Percentiles rank a stretch among this genome's conserved stretches.
phyloP scores from a whole-genome alignment of 2,797 vertebrate species.

The Ammospiza maritima region DNA sequence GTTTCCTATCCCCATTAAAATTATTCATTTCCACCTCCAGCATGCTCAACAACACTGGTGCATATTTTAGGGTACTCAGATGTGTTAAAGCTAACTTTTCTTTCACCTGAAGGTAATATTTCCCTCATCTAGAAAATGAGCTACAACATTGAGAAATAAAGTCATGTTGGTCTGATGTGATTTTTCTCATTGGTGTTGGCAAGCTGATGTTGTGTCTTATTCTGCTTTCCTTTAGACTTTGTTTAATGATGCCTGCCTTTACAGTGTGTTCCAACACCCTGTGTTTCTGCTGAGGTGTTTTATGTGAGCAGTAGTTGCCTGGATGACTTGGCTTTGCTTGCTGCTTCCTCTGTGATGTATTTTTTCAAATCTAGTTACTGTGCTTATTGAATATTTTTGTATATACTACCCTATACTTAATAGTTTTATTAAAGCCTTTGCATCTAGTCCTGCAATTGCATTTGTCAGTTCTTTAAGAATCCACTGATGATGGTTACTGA shows the following conservation, averaged over 20 bases:
- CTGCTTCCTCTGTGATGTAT: background rate
- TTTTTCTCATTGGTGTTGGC: background rate
- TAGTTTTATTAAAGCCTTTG: background rate
- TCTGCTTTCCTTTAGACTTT: background rate
- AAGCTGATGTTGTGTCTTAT: background rate
- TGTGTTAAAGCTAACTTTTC: background rate
- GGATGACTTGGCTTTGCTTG: background rate
- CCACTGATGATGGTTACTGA: background rate
- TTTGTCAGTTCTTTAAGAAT: background rate
- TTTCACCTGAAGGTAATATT: background rate
- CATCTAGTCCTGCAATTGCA: background rate
- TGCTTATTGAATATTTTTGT: background rate
- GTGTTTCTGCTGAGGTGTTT: conserved; percentile 2
- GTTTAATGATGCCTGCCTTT: background rate
- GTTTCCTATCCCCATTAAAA: background rate
- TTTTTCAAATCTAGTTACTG: background rate
- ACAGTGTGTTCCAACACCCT: background rate
- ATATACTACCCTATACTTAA: background rate
- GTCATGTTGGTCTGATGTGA: background rate
- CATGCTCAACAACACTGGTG: background rate
- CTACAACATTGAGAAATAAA: background rate
- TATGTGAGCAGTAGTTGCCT: background rate
- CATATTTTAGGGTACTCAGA: background rate
- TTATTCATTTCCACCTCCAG: background rate
- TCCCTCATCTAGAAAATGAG: background rate